These are phyloP conservation scores for Atopsyche davidsoni DNA, from an alignment of 1,140 invertebrate genomes.

Conservation along the genomic window DNA sequence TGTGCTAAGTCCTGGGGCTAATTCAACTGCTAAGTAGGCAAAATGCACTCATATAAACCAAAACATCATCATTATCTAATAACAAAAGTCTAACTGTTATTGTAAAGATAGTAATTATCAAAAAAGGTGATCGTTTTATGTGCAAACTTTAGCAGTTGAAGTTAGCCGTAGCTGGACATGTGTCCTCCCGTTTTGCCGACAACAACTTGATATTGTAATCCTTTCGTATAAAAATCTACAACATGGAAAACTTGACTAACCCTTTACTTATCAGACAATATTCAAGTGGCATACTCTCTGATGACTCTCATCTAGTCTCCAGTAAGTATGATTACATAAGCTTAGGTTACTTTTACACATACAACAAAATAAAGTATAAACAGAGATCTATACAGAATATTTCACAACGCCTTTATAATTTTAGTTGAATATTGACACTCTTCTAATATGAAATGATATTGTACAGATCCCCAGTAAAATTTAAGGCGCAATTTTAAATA, in stretches of 20 bases:
- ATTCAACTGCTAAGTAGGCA: too few relatives aligned
- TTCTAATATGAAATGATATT: neutral
- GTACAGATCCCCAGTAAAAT: neutral
- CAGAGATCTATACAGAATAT: neutral
- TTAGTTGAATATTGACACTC: neutral
- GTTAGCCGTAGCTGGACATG: neutral
- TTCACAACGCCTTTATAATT: neutral
- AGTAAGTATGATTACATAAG: neutral
- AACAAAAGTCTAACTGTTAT: neutral
- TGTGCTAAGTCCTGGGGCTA: too few relatives aligned
- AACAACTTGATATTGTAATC: neutral
- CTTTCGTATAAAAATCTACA: slow-evolving; percentile 1
- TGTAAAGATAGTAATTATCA: neutral
- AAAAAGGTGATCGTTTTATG: too few relatives aligned
- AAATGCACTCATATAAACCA: neutral
- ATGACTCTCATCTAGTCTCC: neutral
- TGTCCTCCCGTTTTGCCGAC: neutral
- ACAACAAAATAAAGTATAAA: neutral
- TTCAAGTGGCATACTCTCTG: neutral
- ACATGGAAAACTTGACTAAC: neutral
- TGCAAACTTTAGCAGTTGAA: too few relatives aligned
- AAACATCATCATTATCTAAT: neutral
- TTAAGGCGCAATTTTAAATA: neutral
- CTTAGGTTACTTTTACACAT: neutral
- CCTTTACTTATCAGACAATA: neutral